Percentiles rank a stretch among this genome's conserved stretches.
phyloP scores from a whole-genome alignment of 1,140 invertebrate genomes.

The Mactra quadrangularis region DNA sequence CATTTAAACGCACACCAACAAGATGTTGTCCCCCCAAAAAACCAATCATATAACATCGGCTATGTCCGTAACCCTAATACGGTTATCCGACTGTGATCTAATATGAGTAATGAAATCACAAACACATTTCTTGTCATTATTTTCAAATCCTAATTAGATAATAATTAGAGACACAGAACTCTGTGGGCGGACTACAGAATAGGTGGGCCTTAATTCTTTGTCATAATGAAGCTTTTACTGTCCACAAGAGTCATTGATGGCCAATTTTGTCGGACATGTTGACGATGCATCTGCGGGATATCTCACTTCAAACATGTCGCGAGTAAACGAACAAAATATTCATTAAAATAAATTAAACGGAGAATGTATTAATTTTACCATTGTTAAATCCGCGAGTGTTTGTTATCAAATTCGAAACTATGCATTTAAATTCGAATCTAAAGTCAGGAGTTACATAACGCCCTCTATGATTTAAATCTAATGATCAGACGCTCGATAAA shows the following conservation, averaged over 20 bases:
- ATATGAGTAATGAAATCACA: too few relatives aligned
- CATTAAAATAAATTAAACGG: conserved; percentile 29
- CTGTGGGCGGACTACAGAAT: too few relatives aligned
- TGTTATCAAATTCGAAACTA: conserved; percentile 49
- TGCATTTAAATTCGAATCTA: conserved; percentile 35
- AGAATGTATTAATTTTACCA: conserved; percentile 1
- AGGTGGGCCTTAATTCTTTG: too few relatives aligned
- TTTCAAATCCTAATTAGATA: neutral
- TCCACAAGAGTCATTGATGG: conserved; percentile 41
- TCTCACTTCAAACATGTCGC: conserved; percentile 34
- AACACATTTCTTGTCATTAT: conserved; percentile 7
- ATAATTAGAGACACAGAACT: too few relatives aligned
- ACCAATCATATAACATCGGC: too few relatives aligned
- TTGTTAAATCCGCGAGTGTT: conserved; percentile 25
- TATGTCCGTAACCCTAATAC: too few relatives aligned
- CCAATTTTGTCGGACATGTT: conserved; percentile 40
- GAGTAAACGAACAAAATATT: conserved; percentile 17
- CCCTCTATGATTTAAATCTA: neutral
- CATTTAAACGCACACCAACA: too few relatives aligned
- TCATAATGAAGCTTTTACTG: too few relatives aligned
- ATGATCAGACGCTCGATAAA: conserved; percentile 36
- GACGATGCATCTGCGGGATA: conserved; percentile 40
- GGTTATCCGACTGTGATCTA: too few relatives aligned
- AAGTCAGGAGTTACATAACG: conserved; percentile 28
- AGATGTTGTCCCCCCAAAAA: too few relatives aligned